Conservation (phyloP, 1,140 invertebrate genomes). For the Drosophila neocordata region DNA sequence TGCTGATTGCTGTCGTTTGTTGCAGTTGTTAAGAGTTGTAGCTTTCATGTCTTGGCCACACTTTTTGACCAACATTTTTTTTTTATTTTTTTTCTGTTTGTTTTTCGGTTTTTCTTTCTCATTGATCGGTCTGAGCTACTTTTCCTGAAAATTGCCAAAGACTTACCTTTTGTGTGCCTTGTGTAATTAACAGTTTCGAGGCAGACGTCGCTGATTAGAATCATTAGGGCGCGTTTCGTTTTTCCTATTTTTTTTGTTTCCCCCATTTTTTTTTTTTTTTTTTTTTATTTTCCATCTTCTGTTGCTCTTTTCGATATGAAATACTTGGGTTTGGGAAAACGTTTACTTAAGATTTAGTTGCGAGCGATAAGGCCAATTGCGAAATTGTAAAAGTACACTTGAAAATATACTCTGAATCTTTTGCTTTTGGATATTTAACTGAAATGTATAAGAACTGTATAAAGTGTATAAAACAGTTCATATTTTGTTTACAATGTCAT, state of each 20-base stretch:
- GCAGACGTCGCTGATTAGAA: slow-evolving; percentile 70
- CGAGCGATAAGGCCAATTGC: slow-evolving; percentile 5
- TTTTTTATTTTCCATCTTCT: neutral
- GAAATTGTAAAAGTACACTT: slow-evolving; percentile 10
- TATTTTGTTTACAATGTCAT: no score
- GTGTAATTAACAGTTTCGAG: slow-evolving; percentile 74
- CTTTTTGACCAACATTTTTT: slow-evolving; percentile 80
- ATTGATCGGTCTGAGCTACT: slow-evolving; percentile 72
- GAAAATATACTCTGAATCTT: neutral
- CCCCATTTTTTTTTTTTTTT: slow-evolving; percentile 42
- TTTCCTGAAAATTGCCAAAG: slow-evolving; percentile 70
- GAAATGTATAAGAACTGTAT: no score
- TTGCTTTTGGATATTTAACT: neutral
- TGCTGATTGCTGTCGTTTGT: slow-evolving; percentile 76
- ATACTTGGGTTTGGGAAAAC: slow-evolving; percentile 24
- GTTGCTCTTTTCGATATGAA: slow-evolving; percentile 20
- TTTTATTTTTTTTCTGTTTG: slow-evolving; percentile 52
- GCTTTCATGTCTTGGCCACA: slow-evolving; percentile 81
- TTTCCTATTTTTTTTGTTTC: slow-evolving; percentile 41
- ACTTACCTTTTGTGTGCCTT: slow-evolving; percentile 62
- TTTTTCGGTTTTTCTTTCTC: slow-evolving; percentile 54
- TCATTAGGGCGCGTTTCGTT: slow-evolving; percentile 74
- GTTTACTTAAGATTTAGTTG: slow-evolving; percentile 30
- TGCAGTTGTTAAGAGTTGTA: slow-evolving; percentile 81
- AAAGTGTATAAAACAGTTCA: no score